These are phyloP conservation scores for Horisme vitalbata DNA, from an alignment of 2,888 invertebrate genomes.

Conservation along the genomic window DNA sequence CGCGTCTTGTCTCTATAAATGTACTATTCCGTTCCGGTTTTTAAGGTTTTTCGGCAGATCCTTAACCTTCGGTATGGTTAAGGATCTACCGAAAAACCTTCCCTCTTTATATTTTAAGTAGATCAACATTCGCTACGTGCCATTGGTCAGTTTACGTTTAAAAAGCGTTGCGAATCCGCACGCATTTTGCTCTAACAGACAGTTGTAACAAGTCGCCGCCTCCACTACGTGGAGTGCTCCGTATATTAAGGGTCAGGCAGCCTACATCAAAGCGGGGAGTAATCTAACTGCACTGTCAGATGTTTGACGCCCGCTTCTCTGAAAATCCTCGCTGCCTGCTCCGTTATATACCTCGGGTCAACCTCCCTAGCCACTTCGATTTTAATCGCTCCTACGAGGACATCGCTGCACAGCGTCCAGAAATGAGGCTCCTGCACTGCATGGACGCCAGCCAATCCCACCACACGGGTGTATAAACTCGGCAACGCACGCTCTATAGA, in stretches of 20 bases:
- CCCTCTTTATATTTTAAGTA: too few species aligned
- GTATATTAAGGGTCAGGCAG: neutral
- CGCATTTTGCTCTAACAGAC: too few species aligned
- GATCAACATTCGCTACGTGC: too few species aligned
- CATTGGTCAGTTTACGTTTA: neutral
- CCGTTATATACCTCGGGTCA: constrained; percentile 95
- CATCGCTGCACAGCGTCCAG: constrained; percentile 98
- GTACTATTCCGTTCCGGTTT: too few species aligned
- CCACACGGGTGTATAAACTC: constrained; percentile 94
- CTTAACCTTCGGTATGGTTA: too few species aligned
- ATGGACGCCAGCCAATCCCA: constrained; percentile 95
- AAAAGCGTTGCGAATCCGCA: too few species aligned
- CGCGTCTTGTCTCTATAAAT: neutral
- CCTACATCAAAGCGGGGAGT: constrained; percentile 84
- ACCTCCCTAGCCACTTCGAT: constrained; percentile 96
- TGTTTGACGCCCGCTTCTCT: constrained; percentile 95
- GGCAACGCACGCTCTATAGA: constrained; percentile 92
- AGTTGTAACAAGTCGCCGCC: constrained; percentile 20
- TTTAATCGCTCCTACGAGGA: constrained; percentile 96
- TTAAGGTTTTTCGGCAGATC: too few species aligned
- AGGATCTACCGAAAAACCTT: too few species aligned
- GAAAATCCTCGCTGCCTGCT: constrained; percentile 97
- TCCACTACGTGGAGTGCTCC: constrained; percentile 22
- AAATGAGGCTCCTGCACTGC: constrained; percentile 98
- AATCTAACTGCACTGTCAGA: constrained; percentile 96